phyloP scores from a whole-genome alignment of 2,797 vertebrate genomes.

The Girardinus metallicus region DNA sequence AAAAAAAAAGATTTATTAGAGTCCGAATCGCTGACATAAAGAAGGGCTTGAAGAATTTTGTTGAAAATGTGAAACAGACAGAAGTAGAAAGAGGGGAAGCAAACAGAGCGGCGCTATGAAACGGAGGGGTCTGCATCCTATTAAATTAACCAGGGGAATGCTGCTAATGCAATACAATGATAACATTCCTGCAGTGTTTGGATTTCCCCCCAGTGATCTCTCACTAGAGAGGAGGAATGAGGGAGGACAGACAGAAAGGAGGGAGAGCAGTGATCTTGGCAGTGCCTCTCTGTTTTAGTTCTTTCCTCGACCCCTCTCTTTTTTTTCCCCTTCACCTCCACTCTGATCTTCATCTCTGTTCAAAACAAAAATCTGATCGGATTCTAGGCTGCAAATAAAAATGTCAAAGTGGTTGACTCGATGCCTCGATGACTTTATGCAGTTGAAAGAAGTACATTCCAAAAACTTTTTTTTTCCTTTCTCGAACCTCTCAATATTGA shows the following conservation, averaged over 20 bases:
- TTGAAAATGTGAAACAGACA: constrained; percentile 7
- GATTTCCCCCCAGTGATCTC: constrained; percentile 79
- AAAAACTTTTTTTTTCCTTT: not conserved
- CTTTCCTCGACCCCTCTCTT: constrained; percentile 36
- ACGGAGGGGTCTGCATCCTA: constrained; percentile 70
- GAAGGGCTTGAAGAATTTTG: not conserved
- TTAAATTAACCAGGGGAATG: constrained; percentile 75
- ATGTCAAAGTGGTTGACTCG: not conserved
- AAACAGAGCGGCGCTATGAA: constrained; percentile 45
- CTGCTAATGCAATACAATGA: constrained; percentile 81
- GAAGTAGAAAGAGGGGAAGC: constrained; percentile 38
- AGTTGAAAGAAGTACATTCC: not conserved
- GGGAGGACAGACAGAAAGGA: constrained; percentile 35
- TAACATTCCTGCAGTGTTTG: constrained; percentile 82
- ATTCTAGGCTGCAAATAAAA: not conserved
- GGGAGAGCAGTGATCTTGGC: constrained; percentile 65
- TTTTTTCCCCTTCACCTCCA: constrained; percentile 4
- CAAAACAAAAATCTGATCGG: not conserved
- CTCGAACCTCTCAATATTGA: not conserved
- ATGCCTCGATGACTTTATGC: not conserved
- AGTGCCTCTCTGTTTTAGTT: constrained; percentile 56
- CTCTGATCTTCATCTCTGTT: constrained; percentile 27
- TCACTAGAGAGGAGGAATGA: constrained; percentile 56
- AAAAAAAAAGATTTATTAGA: not conserved
- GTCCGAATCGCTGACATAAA: not conserved